Evolutionary conservation across 1,140 invertebrate species (phyloP).

Genomic region (Heliothis virescens): DNA sequence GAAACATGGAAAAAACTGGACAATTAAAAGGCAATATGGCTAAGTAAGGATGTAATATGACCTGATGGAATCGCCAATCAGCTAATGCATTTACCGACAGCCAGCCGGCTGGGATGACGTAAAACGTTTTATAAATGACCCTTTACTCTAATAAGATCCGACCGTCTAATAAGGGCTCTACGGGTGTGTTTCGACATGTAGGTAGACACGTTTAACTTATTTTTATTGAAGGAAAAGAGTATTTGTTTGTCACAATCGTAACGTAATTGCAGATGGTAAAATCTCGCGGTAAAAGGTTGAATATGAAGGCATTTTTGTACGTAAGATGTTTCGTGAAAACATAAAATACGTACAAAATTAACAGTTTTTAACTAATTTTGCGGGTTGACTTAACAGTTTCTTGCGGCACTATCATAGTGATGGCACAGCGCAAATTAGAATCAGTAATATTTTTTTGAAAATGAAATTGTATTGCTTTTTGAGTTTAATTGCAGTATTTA

Average conservation of each 20-base stretch:
- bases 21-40: slow-evolving; percentile 47
- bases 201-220: neutral
- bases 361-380: too few relatives aligned
- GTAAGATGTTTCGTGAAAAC: too few relatives aligned
- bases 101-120: slow-evolving; percentile 28
- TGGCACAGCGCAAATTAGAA: too few relatives aligned
- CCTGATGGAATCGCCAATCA: slow-evolving; percentile 47
- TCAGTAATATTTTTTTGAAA: too few relatives aligned
- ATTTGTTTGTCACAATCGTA: neutral
- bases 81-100: slow-evolving; percentile 45
- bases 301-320: too few relatives aligned
- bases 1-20: neutral
- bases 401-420: too few relatives aligned
- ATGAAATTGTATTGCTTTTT: too few relatives aligned
- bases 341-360: too few relatives aligned
- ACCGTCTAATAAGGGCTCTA: slow-evolving; percentile 21
- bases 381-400: too few relatives aligned
- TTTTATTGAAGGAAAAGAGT: neutral
- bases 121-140: slow-evolving; percentile 38
- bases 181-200: slow-evolving; percentile 13
- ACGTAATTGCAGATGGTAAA: too few relatives aligned
- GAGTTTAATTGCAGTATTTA: too few relatives aligned
- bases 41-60: slow-evolving; percentile 45
- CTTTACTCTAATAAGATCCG: slow-evolving; percentile 29
- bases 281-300: too few relatives aligned